Evolutionary conservation across 2,113 vertebrate species (phyloP), one percentile per base, ranked within the genome.

Genomic region (Istiophorus platypterus): DNA sequence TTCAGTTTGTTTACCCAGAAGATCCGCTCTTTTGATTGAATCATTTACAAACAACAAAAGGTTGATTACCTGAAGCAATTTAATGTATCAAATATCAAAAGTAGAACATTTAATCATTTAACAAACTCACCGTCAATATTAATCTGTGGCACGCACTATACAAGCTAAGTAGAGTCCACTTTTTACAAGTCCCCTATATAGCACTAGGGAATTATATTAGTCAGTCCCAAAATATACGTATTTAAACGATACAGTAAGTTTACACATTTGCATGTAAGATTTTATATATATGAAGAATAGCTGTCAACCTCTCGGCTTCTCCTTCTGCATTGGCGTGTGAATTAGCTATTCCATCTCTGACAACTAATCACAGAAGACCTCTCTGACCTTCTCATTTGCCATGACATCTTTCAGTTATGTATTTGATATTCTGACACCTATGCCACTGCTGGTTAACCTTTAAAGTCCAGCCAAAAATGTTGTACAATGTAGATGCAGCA

Each of bases 301-400:
- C 24, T 81, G 80, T 84, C 81, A 77, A 20, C 17, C 37, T 69
- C 68, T 80, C 22, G 70, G n/a, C 65, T 20, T 58, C 73, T 58
- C 24, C 69, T 17, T 1, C 24, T 49, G 18, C 59, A 59, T 15
- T 12, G 41, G 10, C n/a, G 54, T 52, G 63, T 83, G 18, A 75
- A 66, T 78, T 2, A 87, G 39, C 41, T 20, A 66, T 75, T 78
- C 68, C 42, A 62, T 17, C n/a, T 4, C 27, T 39, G 24, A 37
- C 74, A 78, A 64, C 81, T 80, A 81, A 83, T 86, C 83, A 72
- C 77, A 59, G 22, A 67, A 63, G 81, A 82, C 24, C 63, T 45
- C 26, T 58, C 47, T 86, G 84, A 75, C 72, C 82, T 85, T 89
- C 62, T 91, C 63, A 65, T 76, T 59, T 61, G 39, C 80, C 34